Conservation (phyloP, 2,797 vertebrate species). For the Enteromius fasciolatus region DNA sequence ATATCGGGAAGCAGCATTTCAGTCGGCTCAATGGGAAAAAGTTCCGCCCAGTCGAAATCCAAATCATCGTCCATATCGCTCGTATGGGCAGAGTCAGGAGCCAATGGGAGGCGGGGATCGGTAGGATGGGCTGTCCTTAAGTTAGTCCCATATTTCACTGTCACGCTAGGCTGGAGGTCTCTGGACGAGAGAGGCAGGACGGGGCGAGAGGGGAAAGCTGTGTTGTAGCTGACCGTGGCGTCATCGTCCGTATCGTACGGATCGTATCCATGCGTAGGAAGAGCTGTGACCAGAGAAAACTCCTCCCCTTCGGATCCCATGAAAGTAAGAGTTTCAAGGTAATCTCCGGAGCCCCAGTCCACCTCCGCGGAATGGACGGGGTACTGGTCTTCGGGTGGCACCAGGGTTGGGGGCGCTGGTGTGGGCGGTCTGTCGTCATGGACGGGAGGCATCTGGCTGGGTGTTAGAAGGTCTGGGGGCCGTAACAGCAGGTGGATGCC, state of each 20-base stretch:
- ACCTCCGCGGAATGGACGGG: constrained; percentile 75
- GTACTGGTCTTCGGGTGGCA: constrained; percentile 68
- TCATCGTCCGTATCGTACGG: constrained; percentile 70
- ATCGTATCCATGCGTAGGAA: constrained; percentile 74
- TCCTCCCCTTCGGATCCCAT: constrained; percentile 78
- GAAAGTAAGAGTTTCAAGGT: constrained; percentile 83
- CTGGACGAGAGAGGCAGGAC: constrained; percentile 80
- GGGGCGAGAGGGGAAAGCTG: constrained; percentile 82
- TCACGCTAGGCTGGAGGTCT: constrained; percentile 35
- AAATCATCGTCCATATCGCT: constrained; percentile 68
- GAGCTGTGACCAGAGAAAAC: constrained; percentile 70
- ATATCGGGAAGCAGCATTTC: constrained; percentile 72
- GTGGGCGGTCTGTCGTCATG: constrained; percentile 74
- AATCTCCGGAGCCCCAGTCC: constrained; percentile 86
- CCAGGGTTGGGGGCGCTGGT: constrained; percentile 74
- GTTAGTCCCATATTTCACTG: constrained; percentile 40
- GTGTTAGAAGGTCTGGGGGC: constrained; percentile 77
- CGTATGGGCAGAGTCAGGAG: constrained; percentile 57
- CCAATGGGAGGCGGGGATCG: constrained; percentile 58
- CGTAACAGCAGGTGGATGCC: constrained; percentile 80
- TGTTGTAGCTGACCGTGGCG: constrained; percentile 77
- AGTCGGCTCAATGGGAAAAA: constrained; percentile 64
- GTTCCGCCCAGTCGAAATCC: constrained; percentile 67
- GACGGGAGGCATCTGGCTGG: constrained; percentile 74
- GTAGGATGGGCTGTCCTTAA: constrained; percentile 56